Base-by-base conservation (phyloP, 1,140 invertebrate species). In the Pentalonia nigronervosa region DNA sequence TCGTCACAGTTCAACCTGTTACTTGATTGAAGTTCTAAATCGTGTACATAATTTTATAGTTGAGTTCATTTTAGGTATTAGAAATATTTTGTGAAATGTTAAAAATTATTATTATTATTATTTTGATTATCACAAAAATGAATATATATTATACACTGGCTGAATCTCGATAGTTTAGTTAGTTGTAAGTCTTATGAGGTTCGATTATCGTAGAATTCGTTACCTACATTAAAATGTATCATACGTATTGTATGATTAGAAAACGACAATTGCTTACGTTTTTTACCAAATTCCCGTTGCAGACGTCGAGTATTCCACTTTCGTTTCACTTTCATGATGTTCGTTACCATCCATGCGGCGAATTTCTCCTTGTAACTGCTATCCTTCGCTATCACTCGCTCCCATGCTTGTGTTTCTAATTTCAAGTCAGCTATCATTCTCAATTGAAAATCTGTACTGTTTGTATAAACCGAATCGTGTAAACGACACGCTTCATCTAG, bases 331-430 rank as follows among this genome's bases (percentile, higher is more conserved):
- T 95, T 95, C 94, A 95, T 95, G 17, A 94, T 91, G 45, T 94
- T 94, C 8, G 95, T 94, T 3, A 95, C 94, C 14, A 94, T 81
- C 89, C 93, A 95, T 21, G 95, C 95, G 53, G 95, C 94, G 36
- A 93, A 86, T 94, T 94, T 95, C 94, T 95, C 95, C 36, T 94
- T 94, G 34, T 95, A 87, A 93, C 41, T 94, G 60, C 95, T 94
- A 94, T 96, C 95, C 93, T 94, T 95, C 14, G 95, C 93, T 36
- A 45, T 90, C 34, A 90, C 93, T 81, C 93, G 56, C 4, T 41
- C 86, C 93, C 93, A 93, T 8, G 93, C 93, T 53, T 53, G 23
- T 14, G 23, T 48, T 7, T 89, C 86, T n/a, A 93, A 21, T 47
- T 30, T 36, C 21, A n/a, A 83, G 47, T 93, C 93, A 11, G 93